phyloP scores from a whole-genome alignment of 2,888 invertebrate species.

The Chloroclysta siterata region DNA sequence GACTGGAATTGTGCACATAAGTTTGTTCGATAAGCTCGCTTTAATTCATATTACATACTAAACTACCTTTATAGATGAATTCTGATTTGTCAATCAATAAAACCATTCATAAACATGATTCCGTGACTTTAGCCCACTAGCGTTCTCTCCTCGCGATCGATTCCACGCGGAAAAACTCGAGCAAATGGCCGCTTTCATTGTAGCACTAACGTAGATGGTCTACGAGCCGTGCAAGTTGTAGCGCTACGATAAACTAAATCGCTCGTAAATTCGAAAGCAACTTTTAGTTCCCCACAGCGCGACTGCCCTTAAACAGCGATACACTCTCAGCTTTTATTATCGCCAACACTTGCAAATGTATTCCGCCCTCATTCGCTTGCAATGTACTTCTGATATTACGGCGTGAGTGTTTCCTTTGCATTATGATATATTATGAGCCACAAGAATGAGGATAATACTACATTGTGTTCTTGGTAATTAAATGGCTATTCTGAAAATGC shows the following conservation, averaged over 20 bases:
- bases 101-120: not conserved
- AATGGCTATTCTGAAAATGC: not conserved
- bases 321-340: slow-evolving; percentile 20
- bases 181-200: too few species aligned
- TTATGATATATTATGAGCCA: slow-evolving; percentile 21
- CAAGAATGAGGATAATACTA: slow-evolving; percentile 19
- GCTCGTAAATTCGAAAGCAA: not conserved
- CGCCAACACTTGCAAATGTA: slow-evolving; percentile 15
- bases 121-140: not conserved
- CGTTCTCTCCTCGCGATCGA: too few species aligned
- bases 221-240: slow-evolving; percentile 7
- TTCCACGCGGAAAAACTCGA: too few species aligned
- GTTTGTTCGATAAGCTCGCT: too few species aligned
- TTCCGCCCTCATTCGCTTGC: slow-evolving; percentile 17
- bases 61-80: too few species aligned
- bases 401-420: slow-evolving; percentile 29
- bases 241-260: slow-evolving; percentile 2
- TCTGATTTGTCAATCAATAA: too few species aligned
- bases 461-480: slow-evolving; percentile 19
- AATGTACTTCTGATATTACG: slow-evolving; percentile 24
- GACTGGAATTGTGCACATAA: too few species aligned
- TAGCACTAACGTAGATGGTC: slow-evolving; percentile 3
- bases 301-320: not conserved
- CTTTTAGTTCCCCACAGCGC: slow-evolving; percentile 2
- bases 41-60: too few species aligned